Evolutionary conservation across 2,888 invertebrate species (phyloP), one percentile per base, ranked within the genome.

Genomic region (Mythimna vitellina): DNA sequence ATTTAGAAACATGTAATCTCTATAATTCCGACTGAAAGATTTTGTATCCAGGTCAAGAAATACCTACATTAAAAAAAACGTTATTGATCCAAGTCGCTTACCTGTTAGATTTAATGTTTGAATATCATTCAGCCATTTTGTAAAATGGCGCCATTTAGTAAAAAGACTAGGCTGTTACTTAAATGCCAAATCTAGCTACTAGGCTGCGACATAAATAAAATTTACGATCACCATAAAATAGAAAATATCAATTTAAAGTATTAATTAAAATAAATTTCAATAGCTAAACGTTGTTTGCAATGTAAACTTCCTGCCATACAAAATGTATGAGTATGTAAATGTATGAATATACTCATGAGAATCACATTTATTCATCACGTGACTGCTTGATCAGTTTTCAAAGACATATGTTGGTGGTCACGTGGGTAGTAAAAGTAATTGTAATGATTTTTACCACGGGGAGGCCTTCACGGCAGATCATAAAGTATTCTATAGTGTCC

Each of bases 361-460:
- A 65, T 74, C 58, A 74, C 56, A 80, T 65, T 80, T 80, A 75
- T 57, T 42, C 61, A 46, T 75, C 65, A 80, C 65, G 76, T 65
- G 76, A 74, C 12, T 3, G 5, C 35, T 60, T 14, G 32, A 61
- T n/a, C 9, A 8, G n/a, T 51, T 57, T 51, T 49, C 49, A 70
- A 22, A 1, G 67, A 3, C 53, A n/a, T 29, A 38, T 46, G 25
- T n/a, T 32, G 6, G 5, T 38, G 60, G 14, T 54, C 76, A 76
- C 61, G 80, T 80, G 75, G 14, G 12, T 9, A 6, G 12, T 51
- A 51, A 51, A 49, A n/a, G 49, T 20, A 8, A 51, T 51, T 8
- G 3, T n/a, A 51, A 49, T 49, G 49, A 49, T 20, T n/a, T 29
- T n/a, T 51, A 20, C 46, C 46, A 3, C 29, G 3, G 3, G 29